A percentile compares a stretch with the other conserved stretches of the same genome.
These are phyloP conservation scores for Lepidochitona cinerea DNA, from an alignment of 2,888 invertebrate genomes.

Conservation along the genomic window DNA sequence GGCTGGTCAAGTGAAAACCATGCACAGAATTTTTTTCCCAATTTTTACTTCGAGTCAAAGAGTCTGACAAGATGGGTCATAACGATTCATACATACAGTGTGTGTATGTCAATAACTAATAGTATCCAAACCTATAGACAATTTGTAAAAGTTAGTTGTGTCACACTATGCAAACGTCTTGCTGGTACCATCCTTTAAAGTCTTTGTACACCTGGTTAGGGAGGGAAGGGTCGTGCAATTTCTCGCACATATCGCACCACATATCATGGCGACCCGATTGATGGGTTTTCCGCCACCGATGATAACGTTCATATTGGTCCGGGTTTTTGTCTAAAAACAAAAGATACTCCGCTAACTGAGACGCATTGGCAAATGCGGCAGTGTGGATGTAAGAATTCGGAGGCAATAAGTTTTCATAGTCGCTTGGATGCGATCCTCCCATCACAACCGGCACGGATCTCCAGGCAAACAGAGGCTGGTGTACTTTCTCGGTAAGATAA, in stretches of 20 bases:
- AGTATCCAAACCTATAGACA: too few species aligned
- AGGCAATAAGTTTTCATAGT: slow-evolving; percentile 79
- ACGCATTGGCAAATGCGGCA: slow-evolving; percentile 90
- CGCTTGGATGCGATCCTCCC: background rate
- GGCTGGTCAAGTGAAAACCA: too few species aligned
- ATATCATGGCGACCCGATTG: background rate
- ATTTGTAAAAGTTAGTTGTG: too few species aligned
- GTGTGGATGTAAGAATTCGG: slow-evolving; percentile 94
- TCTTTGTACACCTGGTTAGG: background rate
- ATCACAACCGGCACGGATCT: background rate
- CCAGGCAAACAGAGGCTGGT: background rate
- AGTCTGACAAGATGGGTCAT: too few species aligned
- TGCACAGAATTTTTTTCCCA: too few species aligned
- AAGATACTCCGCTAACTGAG: slow-evolving; percentile 77
- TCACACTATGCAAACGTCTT: background rate
- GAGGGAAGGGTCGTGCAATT: background rate
- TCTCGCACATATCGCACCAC: background rate
- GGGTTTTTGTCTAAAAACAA: background rate
- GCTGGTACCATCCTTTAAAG: background rate
- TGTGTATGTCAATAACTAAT: too few species aligned
- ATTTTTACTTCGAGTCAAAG: too few species aligned
- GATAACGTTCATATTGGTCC: background rate
- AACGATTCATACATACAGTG: too few species aligned
- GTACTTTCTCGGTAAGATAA: slow-evolving; percentile 4
- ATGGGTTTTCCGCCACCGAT: background rate